Evolutionary conservation across 2,797 vertebrate species (phyloP), one percentile per base, ranked within the genome.

Genomic region (Euthynnus affinis): DNA sequence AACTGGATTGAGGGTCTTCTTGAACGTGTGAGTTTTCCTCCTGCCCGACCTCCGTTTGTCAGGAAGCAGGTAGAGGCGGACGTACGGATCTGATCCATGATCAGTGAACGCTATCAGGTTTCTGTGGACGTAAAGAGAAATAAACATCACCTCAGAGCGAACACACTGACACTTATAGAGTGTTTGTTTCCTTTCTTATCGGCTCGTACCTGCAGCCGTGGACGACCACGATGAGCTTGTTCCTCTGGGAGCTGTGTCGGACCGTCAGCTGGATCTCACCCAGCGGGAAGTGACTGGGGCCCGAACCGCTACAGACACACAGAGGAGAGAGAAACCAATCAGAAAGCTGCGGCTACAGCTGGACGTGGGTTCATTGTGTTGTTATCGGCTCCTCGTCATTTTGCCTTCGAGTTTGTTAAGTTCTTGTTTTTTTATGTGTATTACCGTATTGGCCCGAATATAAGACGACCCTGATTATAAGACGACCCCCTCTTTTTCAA

Each of bases 11-110:
- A 98, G 93, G 0, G 90, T 97, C 91, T 97, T 99, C 96, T 99
- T 99, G 0, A 92, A 81, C 0, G 97, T 98, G 5, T 94, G 95
- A 40, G 98, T 99, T 97, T 99, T 99, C 94, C 98, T 96, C 85
- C 98, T 93, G 70, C 98, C 98, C 0, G 98, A 99, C 60, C 98
- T 91, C 44, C 97, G 95, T 87, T 99, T 99, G 92, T 99, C 98
- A 37, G 98, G 98, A 23, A 99, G 93, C 89, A 99, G 94, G 93
- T 99, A 99, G 91, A 99, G 88, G 65, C 98, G 96, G 52, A 99
- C 97, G 0, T 99, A 99, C 0, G 98, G 98, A 52, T 99, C 97
- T 0, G 98, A 99, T 34, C 97, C 96, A 0, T 96, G 96, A 58
- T 99, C 97, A 0, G 96, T 97, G 91, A 98, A 98, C 0, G 97